Conservation (phyloP, 2,113 vertebrate genomes). For the Thunnus maccoyii region DNA sequence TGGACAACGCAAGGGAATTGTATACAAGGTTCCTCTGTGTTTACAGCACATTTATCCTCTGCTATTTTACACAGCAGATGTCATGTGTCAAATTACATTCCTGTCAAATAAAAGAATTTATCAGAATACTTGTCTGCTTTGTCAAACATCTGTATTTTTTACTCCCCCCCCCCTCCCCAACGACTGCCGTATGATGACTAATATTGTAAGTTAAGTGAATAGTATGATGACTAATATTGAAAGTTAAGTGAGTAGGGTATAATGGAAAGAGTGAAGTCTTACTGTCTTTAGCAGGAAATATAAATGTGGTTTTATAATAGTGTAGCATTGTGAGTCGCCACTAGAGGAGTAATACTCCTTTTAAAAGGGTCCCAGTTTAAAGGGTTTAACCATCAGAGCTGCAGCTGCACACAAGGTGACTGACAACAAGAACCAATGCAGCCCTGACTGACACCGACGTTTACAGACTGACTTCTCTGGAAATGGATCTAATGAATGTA, state of each 20-base stretch:
- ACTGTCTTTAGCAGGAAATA: not conserved
- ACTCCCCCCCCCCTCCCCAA: not conserved
- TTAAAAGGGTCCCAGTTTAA: slow-evolving; percentile 5
- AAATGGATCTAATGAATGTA: slow-evolving; percentile 33
- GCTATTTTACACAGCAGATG: not conserved
- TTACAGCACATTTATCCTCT: not conserved
- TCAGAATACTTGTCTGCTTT: slow-evolving; percentile 3
- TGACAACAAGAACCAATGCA: not conserved
- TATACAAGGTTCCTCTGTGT: not conserved
- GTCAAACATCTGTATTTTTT: not conserved
- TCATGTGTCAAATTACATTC: slow-evolving; percentile 33
- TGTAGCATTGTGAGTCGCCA: not conserved
- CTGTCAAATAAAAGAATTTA: slow-evolving; percentile 49
- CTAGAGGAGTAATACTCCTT: slow-evolving; percentile 26
- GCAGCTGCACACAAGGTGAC: not conserved
- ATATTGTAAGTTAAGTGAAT: not conserved
- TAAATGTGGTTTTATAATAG: not conserved
- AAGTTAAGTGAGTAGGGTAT: not conserved
- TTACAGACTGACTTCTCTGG: not conserved
- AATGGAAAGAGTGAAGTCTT: not conserved
- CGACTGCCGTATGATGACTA: not conserved
- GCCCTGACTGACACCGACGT: slow-evolving; percentile 47
- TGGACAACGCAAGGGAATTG: not conserved
- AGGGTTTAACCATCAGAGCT: not conserved
- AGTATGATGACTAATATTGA: not conserved